phyloP scores from a whole-genome alignment of 2,797 vertebrate genomes.

The Hydrophis major region DNA sequence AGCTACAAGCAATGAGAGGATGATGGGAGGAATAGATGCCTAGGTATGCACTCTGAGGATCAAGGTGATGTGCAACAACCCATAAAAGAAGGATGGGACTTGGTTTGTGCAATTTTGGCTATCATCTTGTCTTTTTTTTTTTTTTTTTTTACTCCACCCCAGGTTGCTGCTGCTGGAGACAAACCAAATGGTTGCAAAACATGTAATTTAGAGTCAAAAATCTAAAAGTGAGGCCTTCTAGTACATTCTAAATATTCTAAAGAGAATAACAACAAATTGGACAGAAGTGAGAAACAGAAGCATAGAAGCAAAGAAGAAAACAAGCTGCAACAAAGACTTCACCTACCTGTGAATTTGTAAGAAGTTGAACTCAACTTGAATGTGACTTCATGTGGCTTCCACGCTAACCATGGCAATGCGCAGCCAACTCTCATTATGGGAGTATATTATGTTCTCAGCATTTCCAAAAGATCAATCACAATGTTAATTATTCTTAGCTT shows the following conservation, averaged over 20 bases:
- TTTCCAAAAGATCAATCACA: not conserved
- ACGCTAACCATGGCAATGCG: not conserved
- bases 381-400: not conserved
- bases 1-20: not conserved
- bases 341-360: not conserved
- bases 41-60: not conserved
- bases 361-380: not conserved
- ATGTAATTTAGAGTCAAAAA: not conserved
- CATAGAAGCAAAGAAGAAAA: not conserved
- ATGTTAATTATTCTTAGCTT: slow-evolving; percentile 11
- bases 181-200: not conserved
- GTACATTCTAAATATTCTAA: not conserved
- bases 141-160: not conserved
- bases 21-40: not conserved
- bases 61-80: not conserved
- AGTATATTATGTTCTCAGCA: not conserved
- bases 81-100: not conserved
- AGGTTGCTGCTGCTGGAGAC: not conserved
- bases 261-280: not conserved
- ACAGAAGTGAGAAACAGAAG: not conserved
- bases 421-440: not conserved
- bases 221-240: not conserved
- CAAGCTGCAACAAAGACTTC: not conserved
- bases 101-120: not conserved
- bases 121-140: not conserved